Percentiles rank a stretch among this genome's conserved stretches.
Conservation (phyloP, 2,113 vertebrate species). For the Cisticola juncidis region DNA sequence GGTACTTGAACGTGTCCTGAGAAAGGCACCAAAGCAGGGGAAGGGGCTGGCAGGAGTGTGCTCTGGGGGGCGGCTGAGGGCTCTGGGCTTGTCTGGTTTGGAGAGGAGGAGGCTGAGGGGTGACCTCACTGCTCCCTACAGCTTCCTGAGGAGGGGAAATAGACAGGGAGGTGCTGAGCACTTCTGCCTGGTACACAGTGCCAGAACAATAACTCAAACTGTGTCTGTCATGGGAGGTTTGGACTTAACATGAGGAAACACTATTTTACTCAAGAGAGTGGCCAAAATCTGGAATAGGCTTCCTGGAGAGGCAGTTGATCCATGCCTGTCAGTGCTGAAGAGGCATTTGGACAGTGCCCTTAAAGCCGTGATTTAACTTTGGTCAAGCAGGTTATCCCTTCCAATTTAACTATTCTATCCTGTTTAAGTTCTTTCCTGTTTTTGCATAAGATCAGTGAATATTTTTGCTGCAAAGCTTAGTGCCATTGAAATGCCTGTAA, state of each 20-base stretch:
- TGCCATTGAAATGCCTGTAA: not conserved
- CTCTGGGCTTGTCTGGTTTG: not conserved
- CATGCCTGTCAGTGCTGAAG: not conserved
- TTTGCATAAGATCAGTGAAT: not conserved
- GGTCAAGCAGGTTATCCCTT: not conserved
- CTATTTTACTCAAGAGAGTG: not conserved
- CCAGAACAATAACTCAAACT: not conserved
- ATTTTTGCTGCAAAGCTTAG: not conserved
- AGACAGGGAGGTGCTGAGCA: not conserved
- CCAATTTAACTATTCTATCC: rapidly evolving
- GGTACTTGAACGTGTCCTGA: not conserved
- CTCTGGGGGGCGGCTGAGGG: not conserved
- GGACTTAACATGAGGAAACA: not conserved
- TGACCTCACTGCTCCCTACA: not conserved
- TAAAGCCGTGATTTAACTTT: not conserved
- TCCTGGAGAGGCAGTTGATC: rapidly evolving
- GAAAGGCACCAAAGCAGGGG: not conserved
- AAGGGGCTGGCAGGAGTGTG: not conserved
- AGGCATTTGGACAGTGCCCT: not conserved
- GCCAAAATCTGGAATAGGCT: not conserved
- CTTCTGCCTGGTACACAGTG: not conserved
- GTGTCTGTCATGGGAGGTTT: not conserved
- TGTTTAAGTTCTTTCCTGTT: not conserved
- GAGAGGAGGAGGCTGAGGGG: not conserved
- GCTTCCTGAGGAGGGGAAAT: not conserved